Evolutionary conservation across 2,797 vertebrate genomes (phyloP).

Genomic region (Enteromius anoplus): DNA sequence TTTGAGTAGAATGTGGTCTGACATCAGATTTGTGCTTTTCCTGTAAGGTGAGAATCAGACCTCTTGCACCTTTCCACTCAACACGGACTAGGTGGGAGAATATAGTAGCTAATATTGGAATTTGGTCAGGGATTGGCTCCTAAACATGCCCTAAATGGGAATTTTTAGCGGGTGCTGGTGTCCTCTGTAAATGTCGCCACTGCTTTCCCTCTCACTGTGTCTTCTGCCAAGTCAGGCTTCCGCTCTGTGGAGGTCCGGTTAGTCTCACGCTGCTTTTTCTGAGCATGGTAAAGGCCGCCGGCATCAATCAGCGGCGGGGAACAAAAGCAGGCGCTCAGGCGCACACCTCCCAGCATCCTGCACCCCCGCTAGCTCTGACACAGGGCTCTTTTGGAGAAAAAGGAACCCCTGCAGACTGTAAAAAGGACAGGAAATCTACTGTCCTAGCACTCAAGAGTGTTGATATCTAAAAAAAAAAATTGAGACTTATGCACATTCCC

Average conservation of each 20-base stretch:
- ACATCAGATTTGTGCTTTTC: conserved; percentile 5
- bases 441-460: conserved; percentile 48
- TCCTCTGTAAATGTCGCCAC: conserved; percentile 58
- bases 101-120: conserved; percentile 8
- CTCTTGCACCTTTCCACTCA: background rate
- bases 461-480: conserved; percentile 26
- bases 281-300: conserved; percentile 55
- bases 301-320: conserved; percentile 58
- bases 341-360: conserved; percentile 58
- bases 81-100: background rate
- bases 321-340: conserved; percentile 52
- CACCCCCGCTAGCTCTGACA: conserved; percentile 50
- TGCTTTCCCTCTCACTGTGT: conserved; percentile 56
- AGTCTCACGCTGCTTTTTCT: conserved; percentile 52
- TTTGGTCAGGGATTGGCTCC: conserved; percentile 12
- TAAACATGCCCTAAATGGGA: conserved; percentile 44
- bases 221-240: conserved; percentile 57
- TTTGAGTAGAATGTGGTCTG: background rate
- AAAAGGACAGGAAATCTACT: conserved; percentile 57
- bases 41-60: background rate
- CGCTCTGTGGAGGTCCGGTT: conserved; percentile 57
- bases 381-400: conserved; percentile 55
- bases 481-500: conserved; percentile 18
- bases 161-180: conserved; percentile 41
- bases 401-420: conserved; percentile 45